A percentile compares a stretch with the other conserved stretches of the same genome.
Evolutionary conservation across 2,113 vertebrate species (phyloP).

Genomic region (Murina feae): DNA sequence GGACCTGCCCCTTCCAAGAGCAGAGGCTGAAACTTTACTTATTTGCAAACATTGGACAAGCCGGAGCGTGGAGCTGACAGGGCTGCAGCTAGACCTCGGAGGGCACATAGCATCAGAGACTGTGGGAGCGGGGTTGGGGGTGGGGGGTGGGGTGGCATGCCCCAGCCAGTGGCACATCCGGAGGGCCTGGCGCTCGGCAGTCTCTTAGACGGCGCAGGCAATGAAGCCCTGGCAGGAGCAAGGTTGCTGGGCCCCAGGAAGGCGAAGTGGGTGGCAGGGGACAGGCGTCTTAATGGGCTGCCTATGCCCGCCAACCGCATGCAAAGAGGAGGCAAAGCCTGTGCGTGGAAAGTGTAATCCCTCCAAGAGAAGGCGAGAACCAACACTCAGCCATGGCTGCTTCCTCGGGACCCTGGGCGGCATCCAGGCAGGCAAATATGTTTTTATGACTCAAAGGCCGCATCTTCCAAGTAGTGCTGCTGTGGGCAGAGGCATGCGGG

Average conservation of each 20-base stretch:
- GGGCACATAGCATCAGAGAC: neutral
- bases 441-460: neutral
- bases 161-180: neutral
- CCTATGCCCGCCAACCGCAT: neutral
- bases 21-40: neutral
- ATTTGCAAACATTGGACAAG: neutral
- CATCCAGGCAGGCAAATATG: neutral
- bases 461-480: neutral
- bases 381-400: neutral
- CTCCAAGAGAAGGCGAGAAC: neutral
- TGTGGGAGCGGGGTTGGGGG: fast-evolving
- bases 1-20: neutral
- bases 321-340: neutral
- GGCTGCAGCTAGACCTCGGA: neutral
- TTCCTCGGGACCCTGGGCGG: neutral
- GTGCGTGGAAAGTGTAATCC: neutral
- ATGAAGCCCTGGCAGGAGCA: neutral
- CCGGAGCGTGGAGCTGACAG: neutral
- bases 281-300: slow-evolving; percentile 2
- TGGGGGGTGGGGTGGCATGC: neutral
- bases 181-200: neutral
- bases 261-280: neutral
- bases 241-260: slow-evolving; percentile 4
- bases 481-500: neutral
- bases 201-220: neutral